These are phyloP conservation scores for Epinotia brunnichana DNA, from an alignment of 2,888 invertebrate species.

Conservation along the genomic window DNA sequence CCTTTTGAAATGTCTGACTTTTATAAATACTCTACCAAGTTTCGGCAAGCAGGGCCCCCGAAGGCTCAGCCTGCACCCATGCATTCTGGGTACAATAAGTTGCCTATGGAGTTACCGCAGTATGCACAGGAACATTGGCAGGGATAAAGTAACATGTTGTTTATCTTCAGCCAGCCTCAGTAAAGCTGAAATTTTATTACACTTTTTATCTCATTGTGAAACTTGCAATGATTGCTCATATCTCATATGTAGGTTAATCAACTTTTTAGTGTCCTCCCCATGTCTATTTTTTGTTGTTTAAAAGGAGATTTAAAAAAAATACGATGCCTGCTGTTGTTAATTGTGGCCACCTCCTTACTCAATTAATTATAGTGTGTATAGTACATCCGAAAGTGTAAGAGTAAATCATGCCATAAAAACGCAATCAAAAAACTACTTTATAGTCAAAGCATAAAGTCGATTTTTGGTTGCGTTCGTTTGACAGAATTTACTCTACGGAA, in stretches of 20 bases:
- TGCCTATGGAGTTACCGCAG: slow-evolving; percentile 76
- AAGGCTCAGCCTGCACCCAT: slow-evolving; percentile 63
- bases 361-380: no score
- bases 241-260: neutral
- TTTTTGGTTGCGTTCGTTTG: no score
- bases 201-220: neutral
- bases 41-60: slow-evolving; percentile 85
- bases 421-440: no score
- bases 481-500: no score
- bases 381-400: no score
- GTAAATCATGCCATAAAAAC: no score
- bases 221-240: neutral
- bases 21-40: slow-evolving; percentile 98
- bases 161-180: neutral
- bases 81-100: slow-evolving; percentile 68
- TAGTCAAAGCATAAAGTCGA: no score
- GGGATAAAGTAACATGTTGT: slow-evolving; percentile 59
- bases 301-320: no score
- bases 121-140: slow-evolving; percentile 77
- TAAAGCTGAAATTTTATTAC: neutral
- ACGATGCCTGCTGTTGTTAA: no score
- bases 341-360: no score
- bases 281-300: no score
- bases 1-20: slow-evolving; percentile 99
- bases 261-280: no score